A percentile compares a stretch with the other conserved stretches of the same genome.
These are phyloP conservation scores for Spilogale gracilis DNA, from an alignment of 2,113 vertebrate genomes.

Conservation along the genomic window DNA sequence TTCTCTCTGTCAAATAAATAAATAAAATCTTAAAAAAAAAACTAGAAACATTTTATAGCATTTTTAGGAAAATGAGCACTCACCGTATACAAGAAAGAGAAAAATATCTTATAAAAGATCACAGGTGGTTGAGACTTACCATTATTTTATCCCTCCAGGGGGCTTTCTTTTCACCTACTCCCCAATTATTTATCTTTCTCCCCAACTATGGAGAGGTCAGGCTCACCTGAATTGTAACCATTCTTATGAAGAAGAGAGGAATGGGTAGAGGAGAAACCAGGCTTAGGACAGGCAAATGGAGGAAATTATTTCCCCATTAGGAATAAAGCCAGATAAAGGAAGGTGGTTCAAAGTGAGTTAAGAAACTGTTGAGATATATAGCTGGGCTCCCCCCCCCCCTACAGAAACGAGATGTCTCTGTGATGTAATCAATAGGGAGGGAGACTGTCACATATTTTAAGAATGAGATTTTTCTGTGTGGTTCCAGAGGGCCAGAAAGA, in stretches of 20 bases:
- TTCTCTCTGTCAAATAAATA: background rate
- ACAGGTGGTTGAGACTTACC: background rate
- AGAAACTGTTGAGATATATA: background rate
- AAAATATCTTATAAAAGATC: background rate
- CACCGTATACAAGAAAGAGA: background rate
- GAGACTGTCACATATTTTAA: background rate
- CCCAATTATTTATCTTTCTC: background rate
- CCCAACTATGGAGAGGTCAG: background rate
- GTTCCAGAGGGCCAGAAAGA: slow-evolving; percentile 10
- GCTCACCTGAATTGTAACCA: background rate
- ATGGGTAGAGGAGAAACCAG: background rate
- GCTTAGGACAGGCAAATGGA: background rate
- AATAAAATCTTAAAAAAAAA: background rate
- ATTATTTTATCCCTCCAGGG: background rate
- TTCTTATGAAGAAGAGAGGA: background rate
- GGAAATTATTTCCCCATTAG: background rate
- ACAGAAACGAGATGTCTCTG: background rate
- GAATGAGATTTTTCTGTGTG: slow-evolving; percentile 13
- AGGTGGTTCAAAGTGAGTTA: background rate
- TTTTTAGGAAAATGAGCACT: background rate
- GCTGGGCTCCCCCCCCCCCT: background rate
- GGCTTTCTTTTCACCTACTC: background rate
- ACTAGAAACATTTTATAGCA: background rate
- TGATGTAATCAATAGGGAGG: background rate
- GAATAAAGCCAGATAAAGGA: background rate